Evolutionary conservation across 2,797 vertebrate genomes (phyloP).

Genomic region (Stomatorhinus walkeri): DNA sequence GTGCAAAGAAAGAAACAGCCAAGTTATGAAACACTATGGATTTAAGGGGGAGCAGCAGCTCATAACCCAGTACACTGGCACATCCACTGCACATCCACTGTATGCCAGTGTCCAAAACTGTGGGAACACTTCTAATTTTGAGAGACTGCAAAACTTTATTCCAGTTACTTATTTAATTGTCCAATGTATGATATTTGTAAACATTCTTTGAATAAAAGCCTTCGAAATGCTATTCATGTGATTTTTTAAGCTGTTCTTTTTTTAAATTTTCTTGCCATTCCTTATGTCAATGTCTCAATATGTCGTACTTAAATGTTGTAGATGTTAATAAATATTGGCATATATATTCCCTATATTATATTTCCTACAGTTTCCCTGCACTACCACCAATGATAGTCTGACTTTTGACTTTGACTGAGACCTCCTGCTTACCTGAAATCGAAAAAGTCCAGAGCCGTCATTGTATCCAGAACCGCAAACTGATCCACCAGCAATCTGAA

Average conservation of each 20-base stretch:
- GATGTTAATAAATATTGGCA: background rate
- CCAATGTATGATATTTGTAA: background rate
- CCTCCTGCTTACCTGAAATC: constrained; percentile 76
- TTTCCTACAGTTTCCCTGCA: background rate
- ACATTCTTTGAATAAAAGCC: background rate
- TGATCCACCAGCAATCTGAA: constrained; percentile 83
- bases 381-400: background rate
- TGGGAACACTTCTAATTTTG: background rate
- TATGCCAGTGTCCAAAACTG: background rate
- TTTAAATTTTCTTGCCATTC: background rate
- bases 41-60: background rate
- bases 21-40: background rate
- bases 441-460: constrained; percentile 92
- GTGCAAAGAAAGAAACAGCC: background rate
- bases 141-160: background rate
- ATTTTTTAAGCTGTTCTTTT: background rate
- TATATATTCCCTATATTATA: background rate
- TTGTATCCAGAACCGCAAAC: constrained; percentile 87
- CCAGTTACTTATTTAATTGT: background rate
- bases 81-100: background rate
- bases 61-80: background rate
- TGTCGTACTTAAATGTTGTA: background rate
- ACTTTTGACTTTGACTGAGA: background rate
- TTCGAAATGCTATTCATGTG: background rate
- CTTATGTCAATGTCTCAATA: background rate